Conservation (phyloP, 1,140 invertebrate species). For the Probaryconus sp. region DNA sequence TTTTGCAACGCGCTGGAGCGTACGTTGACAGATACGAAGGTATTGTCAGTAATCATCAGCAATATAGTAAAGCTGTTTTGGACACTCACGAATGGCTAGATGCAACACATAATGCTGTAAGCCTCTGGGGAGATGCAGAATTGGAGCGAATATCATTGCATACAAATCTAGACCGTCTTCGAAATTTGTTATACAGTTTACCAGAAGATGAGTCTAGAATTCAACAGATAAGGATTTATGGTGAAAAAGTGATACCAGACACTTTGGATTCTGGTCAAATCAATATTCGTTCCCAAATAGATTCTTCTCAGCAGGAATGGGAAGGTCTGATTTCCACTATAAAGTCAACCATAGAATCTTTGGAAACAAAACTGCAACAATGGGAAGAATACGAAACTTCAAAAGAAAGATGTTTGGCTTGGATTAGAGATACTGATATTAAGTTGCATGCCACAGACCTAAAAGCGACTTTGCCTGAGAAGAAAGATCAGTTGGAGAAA, state of each 20-base stretch:
- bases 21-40: constrained; percentile 90
- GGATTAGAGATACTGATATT: constrained; percentile 93
- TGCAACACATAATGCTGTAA: constrained; percentile 90
- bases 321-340: constrained; percentile 88
- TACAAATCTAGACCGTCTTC: constrained; percentile 90
- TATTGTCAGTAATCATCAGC: constrained; percentile 94
- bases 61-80: constrained; percentile 93
- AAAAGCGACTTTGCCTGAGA: constrained; percentile 89
- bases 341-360: constrained; percentile 85
- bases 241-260: constrained; percentile 93
- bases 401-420: constrained; percentile 90
- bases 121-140: constrained; percentile 91
- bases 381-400: constrained; percentile 95
- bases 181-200: constrained; percentile 87
- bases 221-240: constrained; percentile 86
- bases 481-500: constrained; percentile 89
- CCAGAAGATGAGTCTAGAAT: constrained; percentile 92
- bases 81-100: constrained; percentile 95
- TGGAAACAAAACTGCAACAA: constrained; percentile 90
- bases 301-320: constrained; percentile 93
- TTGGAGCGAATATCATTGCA: constrained; percentile 92
- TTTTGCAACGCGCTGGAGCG: constrained; percentile 84
- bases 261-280: constrained; percentile 91
- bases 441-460: constrained; percentile 93
- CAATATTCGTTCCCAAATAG: constrained; percentile 90